Percentiles rank a stretch among this genome's conserved stretches.
Evolutionary conservation across 2,797 vertebrate genomes (phyloP).

Genomic region (Syngnathus acus): DNA sequence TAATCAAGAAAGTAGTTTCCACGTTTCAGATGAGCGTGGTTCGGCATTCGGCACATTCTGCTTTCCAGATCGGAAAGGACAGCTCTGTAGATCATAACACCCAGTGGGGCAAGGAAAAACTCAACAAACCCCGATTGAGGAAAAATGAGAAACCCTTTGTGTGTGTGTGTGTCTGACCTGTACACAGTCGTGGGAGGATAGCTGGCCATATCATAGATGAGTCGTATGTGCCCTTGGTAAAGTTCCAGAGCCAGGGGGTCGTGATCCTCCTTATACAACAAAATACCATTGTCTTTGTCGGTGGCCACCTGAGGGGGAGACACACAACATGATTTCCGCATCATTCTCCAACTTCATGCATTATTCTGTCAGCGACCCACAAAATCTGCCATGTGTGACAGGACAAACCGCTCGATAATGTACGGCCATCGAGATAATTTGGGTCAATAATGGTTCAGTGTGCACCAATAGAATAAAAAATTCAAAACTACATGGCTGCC

Average conservation of each 20-base stretch:
- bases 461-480: not conserved
- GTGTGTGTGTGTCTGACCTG: slow-evolving; percentile 35
- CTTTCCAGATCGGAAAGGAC: too few species aligned
- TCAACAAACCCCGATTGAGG: too few species aligned
- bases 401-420: slow-evolving; percentile 1
- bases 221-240: slow-evolving; percentile 91
- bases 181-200: slow-evolving; percentile 79
- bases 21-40: too few species aligned
- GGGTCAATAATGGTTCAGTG: slow-evolving; percentile 2
- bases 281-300: slow-evolving; percentile 88
- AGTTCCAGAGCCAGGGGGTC: slow-evolving; percentile 90
- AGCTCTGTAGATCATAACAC: too few species aligned
- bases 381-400: slow-evolving; percentile 1
- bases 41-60: too few species aligned
- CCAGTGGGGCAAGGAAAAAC: too few species aligned
- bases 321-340: not conserved
- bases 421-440: slow-evolving; percentile 3
- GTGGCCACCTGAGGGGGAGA: slow-evolving; percentile 78
- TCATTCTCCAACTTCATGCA: not conserved
- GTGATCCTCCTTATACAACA: slow-evolving; percentile 90
- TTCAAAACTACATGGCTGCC: not conserved
- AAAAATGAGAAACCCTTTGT: too few species aligned
- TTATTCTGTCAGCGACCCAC: not conserved
- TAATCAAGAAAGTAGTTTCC: too few species aligned
- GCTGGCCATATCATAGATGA: slow-evolving; percentile 85